A percentile compares a stretch with the other conserved stretches of the same genome.
Conservation (phyloP, 2,888 invertebrate species). For the Sminthurides aquaticus region DNA sequence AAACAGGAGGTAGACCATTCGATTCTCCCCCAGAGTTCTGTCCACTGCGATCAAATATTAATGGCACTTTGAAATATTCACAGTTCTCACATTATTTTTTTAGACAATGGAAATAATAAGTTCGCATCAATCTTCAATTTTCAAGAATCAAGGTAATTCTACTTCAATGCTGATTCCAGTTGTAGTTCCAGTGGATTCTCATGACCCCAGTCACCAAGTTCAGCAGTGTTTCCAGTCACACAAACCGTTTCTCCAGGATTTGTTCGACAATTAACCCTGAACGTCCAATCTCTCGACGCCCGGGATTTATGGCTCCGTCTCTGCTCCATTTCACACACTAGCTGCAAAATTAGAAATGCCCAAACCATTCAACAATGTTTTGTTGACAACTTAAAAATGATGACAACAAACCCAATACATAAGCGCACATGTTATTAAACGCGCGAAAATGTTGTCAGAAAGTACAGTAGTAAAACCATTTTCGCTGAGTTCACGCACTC, state of each 20-base stretch:
- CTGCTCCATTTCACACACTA: too few species aligned
- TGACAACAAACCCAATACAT: too few species aligned
- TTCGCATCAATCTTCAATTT: slow-evolving; percentile 7
- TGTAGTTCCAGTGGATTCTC: slow-evolving; percentile 54
- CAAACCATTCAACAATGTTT: too few species aligned
- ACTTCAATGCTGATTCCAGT: slow-evolving; percentile 32
- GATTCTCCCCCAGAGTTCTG: neutral
- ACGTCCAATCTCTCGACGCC: slow-evolving; percentile 48
- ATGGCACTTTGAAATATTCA: neutral
- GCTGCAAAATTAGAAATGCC: too few species aligned
- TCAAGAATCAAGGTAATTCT: slow-evolving; percentile 5
- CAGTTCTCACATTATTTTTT: slow-evolving; percentile 12
- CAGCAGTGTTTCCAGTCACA: slow-evolving; percentile 60
- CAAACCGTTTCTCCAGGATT: slow-evolving; percentile 59
- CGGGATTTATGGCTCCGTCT: neutral
- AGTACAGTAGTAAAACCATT: too few species aligned
- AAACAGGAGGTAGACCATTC: slow-evolving; percentile 46
- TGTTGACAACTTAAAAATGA: too few species aligned
- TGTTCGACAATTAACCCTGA: slow-evolving; percentile 53
- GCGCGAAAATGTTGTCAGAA: too few species aligned
- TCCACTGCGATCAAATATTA: slow-evolving; percentile 6
- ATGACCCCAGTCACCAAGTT: slow-evolving; percentile 66
- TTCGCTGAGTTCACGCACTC: too few species aligned
- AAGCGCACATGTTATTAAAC: too few species aligned
- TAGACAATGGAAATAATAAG: neutral